Percentiles rank a stretch among this genome's conserved stretches.
These are phyloP conservation scores for Drosophila mimetica DNA, from an alignment of 2,888 invertebrate species.

Conservation along the genomic window DNA sequence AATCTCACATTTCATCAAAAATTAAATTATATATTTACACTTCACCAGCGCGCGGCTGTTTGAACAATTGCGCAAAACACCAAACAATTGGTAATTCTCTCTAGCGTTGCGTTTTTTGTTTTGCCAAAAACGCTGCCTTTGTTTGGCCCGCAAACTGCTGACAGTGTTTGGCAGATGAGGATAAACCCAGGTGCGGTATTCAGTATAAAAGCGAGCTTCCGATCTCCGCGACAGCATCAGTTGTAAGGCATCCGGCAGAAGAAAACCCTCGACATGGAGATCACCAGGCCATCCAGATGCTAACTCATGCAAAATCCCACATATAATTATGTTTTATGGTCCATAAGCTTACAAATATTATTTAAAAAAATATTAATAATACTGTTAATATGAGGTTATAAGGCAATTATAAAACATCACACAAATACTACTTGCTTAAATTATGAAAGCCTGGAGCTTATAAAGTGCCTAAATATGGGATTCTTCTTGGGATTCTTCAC, in stretches of 20 bases:
- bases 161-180: not conserved
- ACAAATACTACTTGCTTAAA: not conserved
- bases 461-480: too few species aligned
- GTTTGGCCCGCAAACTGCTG: not conserved
- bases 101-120: not conserved
- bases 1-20: not conserved
- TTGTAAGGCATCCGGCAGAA: not conserved
- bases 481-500: too few species aligned
- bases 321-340: not conserved
- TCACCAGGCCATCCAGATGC: not conserved
- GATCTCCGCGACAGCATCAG: not conserved
- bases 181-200: not conserved
- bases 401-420: not conserved
- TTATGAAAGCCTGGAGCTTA: not conserved
- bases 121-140: not conserved
- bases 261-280: not conserved
- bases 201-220: not conserved
- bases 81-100: not conserved
- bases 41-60: not conserved
- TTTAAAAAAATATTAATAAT: too few species aligned
- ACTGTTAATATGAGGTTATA: not conserved
- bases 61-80: constrained; percentile 1
- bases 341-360: not conserved
- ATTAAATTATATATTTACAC: not conserved
- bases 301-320: not conserved